Percentiles rank a stretch among this genome's conserved stretches.
phyloP scores from a whole-genome alignment of 2,113 vertebrate genomes.

The Bufo bufo region DNA sequence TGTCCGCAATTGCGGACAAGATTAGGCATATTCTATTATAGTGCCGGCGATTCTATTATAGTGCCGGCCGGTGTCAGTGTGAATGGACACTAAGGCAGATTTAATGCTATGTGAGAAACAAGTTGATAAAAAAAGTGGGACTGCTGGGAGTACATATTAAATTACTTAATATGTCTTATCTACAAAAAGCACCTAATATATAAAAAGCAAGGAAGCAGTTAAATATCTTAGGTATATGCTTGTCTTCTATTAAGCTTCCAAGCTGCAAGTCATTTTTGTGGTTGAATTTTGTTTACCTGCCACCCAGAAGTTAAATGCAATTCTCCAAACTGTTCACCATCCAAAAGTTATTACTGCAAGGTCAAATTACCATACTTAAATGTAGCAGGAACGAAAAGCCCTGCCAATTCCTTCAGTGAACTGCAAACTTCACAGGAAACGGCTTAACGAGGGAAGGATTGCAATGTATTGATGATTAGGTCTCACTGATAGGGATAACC shows the following conservation, averaged over 20 bases:
- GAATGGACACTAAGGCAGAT: too few species aligned
- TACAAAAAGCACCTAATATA: not conserved
- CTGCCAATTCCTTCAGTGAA: constrained; percentile 50
- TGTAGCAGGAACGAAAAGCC: constrained; percentile 31
- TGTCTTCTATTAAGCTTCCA: not conserved
- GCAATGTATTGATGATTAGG: constrained; percentile 41
- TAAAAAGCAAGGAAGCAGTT: not conserved
- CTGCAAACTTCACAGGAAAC: constrained; percentile 49
- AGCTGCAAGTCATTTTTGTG: constrained; percentile 35
- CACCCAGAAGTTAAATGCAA: constrained; percentile 56
- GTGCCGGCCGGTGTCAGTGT: too few species aligned
- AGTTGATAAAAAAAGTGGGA: too few species aligned
- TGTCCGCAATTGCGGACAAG: too few species aligned
- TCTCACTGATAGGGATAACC: not conserved
- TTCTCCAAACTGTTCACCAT: constrained; percentile 10
- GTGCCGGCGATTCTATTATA: too few species aligned
- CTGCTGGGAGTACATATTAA: not conserved
- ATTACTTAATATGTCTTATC: not conserved
- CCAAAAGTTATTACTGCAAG: constrained; percentile 50
- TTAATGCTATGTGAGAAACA: too few species aligned
- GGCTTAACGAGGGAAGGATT: constrained; percentile 24
- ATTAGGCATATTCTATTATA: too few species aligned
- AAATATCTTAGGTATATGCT: not conserved
- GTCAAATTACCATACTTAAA: constrained; percentile 45
- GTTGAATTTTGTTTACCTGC: constrained; percentile 48